A percentile compares a stretch with the other conserved stretches of the same genome.
Evolutionary conservation across 2,797 vertebrate species (phyloP).

Genomic region (Cirrhinus mrigala): DNA sequence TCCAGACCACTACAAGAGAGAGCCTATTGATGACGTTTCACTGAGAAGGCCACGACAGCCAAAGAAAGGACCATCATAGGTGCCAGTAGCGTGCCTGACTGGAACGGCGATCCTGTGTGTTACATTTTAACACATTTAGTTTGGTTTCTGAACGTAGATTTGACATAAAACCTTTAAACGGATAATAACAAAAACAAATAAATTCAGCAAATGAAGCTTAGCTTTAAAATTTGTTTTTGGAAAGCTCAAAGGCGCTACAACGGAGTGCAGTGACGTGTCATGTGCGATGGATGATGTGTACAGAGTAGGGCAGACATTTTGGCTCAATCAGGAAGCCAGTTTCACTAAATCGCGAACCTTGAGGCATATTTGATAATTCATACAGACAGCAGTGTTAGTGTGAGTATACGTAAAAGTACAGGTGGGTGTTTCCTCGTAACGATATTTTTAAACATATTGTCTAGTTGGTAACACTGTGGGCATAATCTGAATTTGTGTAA

Average conservation of each 20-base stretch:
- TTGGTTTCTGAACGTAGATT: not conserved
- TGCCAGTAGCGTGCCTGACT: constrained; percentile 68
- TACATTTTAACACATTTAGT: not conserved
- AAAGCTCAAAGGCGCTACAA: constrained; percentile 43
- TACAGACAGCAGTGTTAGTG: not conserved
- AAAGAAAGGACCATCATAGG: constrained; percentile 68
- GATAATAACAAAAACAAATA: not conserved
- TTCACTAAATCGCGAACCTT: not conserved
- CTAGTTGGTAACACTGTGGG: not conserved
- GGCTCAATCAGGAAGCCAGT: constrained; percentile 62
- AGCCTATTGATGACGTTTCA: constrained; percentile 74
- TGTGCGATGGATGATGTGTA: constrained; percentile 55
- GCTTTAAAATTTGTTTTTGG: constrained; percentile 26
- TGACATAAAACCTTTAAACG: not conserved
- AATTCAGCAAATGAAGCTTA: rapidly evolving
- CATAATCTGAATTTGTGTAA: not conserved
- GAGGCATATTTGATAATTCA: constrained; percentile 69
- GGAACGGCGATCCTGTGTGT: not conserved
- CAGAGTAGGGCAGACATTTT: constrained; percentile 72
- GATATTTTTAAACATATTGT: not conserved
- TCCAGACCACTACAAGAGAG: constrained; percentile 63
- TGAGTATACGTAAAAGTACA: not conserved
- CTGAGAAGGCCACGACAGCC: constrained; percentile 84
- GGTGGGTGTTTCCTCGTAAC: not conserved
- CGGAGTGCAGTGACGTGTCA: constrained; percentile 70